Conservation (phyloP, 2,797 vertebrate species). For the Falco peregrinus region DNA sequence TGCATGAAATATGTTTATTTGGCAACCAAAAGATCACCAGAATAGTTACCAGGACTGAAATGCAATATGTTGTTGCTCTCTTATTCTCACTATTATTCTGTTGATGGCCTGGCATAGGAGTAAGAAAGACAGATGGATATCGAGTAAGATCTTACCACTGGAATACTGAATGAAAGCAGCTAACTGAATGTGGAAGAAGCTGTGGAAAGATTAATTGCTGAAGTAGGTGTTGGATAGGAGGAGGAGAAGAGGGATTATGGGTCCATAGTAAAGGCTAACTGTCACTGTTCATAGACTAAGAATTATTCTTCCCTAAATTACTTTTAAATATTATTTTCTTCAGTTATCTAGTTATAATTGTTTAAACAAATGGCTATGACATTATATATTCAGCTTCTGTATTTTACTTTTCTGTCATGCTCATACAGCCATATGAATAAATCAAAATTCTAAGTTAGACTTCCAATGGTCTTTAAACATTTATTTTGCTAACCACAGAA, state of each 20-base stretch:
- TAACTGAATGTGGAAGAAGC: background rate
- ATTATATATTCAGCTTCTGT: background rate
- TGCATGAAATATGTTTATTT: background rate
- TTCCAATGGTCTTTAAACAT: background rate
- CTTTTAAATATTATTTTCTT: background rate
- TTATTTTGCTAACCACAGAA: background rate
- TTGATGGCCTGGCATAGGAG: background rate
- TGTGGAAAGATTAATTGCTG: background rate
- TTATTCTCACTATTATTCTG: background rate
- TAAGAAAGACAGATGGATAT: background rate
- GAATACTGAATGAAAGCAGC: background rate
- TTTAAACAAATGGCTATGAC: background rate
- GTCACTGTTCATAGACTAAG: background rate
- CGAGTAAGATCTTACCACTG: background rate
- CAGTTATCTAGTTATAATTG: background rate
- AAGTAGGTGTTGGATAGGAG: background rate
- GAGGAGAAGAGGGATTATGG: background rate
- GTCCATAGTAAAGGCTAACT: background rate
- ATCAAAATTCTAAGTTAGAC: background rate
- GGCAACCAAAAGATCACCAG: background rate
- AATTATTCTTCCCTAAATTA: background rate
- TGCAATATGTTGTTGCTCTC: background rate
- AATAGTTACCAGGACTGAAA: background rate
- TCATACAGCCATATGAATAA: background rate
- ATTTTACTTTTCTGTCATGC: background rate